Conservation (phyloP, 53 echinoderm and acorn worm species). For the Antedon mediterranea region DNA sequence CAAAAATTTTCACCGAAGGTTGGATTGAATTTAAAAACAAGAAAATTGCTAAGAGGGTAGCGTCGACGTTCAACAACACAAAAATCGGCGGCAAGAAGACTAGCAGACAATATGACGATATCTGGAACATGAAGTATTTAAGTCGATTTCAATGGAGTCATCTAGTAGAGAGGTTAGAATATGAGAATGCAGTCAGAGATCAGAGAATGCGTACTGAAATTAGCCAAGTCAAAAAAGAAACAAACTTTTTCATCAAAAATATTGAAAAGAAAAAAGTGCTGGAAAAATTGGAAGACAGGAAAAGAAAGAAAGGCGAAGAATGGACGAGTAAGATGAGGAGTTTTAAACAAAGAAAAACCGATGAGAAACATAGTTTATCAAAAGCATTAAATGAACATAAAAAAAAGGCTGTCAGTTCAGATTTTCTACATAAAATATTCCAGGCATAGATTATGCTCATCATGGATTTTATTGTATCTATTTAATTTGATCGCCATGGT, state of each 20-base stretch:
- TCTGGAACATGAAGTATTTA: slow-evolving; percentile 86
- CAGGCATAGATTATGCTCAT: too few relatives aligned
- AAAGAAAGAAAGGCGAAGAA: slow-evolving; percentile 51
- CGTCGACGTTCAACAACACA: slow-evolving; percentile 79
- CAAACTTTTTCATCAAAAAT: slow-evolving; percentile 53
- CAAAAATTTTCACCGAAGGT: slow-evolving; percentile 48
- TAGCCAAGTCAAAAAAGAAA: slow-evolving; percentile 67
- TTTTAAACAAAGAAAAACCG: slow-evolving; percentile 46
- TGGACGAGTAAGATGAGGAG: slow-evolving; percentile 37
- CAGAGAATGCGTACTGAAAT: slow-evolving; percentile 78
- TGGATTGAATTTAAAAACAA: slow-evolving; percentile 93
- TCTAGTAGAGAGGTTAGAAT: slow-evolving; percentile 59
- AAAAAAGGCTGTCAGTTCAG: neutral
- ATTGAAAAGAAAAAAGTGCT: slow-evolving; percentile 58
- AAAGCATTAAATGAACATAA: neutral
- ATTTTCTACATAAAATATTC: slow-evolving; percentile 4
- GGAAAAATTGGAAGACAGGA: slow-evolving; percentile 54
- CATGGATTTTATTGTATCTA: too few relatives aligned
- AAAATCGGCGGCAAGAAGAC: slow-evolving; percentile 50
- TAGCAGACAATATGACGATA: slow-evolving; percentile 70
- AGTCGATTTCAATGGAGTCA: slow-evolving; percentile 82
- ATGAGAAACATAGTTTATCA: slow-evolving; percentile 14
- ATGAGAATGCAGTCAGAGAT: slow-evolving; percentile 63
- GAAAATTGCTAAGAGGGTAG: slow-evolving; percentile 73
- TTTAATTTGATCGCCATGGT: too few relatives aligned